These are phyloP conservation scores for Zhengitettix transpicula DNA, from an alignment of 2,888 invertebrate species.

Conservation along the genomic window DNA sequence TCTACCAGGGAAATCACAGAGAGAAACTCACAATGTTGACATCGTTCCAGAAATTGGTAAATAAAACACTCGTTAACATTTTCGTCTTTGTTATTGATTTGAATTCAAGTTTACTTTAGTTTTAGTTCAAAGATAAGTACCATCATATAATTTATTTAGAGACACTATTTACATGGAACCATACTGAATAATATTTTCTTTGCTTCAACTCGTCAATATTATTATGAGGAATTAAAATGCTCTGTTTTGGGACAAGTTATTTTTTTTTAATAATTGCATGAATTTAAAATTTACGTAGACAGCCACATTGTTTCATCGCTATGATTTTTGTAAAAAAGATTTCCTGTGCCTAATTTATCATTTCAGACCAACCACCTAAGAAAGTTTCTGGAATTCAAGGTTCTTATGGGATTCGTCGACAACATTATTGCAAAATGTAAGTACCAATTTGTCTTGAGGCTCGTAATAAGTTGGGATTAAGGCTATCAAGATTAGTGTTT, in stretches of 20 bases:
- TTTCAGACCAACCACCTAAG: conserved; percentile 58
- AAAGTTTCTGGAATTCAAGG: conserved; percentile 75
- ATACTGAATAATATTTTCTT: too few species aligned
- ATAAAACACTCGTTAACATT: not conserved
- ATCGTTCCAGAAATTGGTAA: conserved; percentile 69
- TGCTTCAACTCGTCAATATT: too few species aligned
- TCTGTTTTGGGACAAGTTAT: not conserved
- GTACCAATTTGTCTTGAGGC: conserved; percentile 17
- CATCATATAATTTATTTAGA: too few species aligned
- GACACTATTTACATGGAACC: too few species aligned
- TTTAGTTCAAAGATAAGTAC: too few species aligned
- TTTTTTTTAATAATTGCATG: too few species aligned
- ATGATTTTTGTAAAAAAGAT: not conserved
- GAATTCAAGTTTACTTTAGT: too few species aligned
- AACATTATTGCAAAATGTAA: conserved; percentile 92
- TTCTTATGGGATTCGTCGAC: conserved; percentile 86
- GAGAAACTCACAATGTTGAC: conserved; percentile 77
- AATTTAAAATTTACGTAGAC: too few species aligned
- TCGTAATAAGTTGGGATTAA: too few species aligned
- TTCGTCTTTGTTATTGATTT: too few species aligned
- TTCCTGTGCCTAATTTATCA: conserved; percentile 5
- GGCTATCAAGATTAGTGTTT: too few species aligned
- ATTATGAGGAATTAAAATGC: not conserved
- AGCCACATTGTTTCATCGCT: not conserved
- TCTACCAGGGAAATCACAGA: conserved; percentile 44